phyloP scores from a whole-genome alignment of 53 echinoderm and acorn worm species.

The Zoroaster sp. region DNA sequence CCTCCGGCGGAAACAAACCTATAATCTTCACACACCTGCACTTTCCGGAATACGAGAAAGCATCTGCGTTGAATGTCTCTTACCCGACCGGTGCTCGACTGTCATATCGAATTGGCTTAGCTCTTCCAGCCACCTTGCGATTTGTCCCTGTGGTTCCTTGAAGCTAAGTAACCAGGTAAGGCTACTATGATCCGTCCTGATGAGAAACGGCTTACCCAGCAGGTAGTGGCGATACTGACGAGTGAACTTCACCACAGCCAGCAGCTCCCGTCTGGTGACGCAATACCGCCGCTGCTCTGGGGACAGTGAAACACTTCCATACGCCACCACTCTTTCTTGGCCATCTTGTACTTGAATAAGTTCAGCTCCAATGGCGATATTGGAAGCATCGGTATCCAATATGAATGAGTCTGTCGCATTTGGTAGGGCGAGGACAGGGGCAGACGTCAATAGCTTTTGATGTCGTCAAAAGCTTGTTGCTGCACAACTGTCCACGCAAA shows the following conservation, averaged over 20 bases:
- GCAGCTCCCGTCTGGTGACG: constrained; percentile 49
- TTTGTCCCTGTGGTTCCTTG: constrained; percentile 56
- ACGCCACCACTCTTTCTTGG: constrained; percentile 52
- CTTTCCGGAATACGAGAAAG: constrained; percentile 4
- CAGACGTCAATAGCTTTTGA: constrained; percentile 14
- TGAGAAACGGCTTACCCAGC: constrained; percentile 50
- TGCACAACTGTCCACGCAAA: constrained; percentile 32
- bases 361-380: constrained; percentile 56
- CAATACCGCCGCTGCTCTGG: constrained; percentile 63
- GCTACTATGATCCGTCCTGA: constrained; percentile 64
- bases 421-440: constrained; percentile 59
- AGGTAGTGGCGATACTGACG: constrained; percentile 67
- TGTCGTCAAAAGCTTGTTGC: constrained; percentile 47
- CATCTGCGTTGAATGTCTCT: constrained; percentile 33
- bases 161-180: constrained; percentile 55
- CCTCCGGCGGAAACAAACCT: neutral
- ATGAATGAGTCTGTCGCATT: constrained; percentile 44
- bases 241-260: constrained; percentile 47
- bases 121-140: constrained; percentile 63
- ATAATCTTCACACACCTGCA: neutral
- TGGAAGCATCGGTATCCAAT: constrained; percentile 60
- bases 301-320: constrained; percentile 52
- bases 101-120: constrained; percentile 59
- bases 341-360: constrained; percentile 57
- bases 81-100: constrained; percentile 51